Evolutionary conservation across 2,113 vertebrate species (phyloP).

Genomic region (Phylloscopus trochilus): DNA sequence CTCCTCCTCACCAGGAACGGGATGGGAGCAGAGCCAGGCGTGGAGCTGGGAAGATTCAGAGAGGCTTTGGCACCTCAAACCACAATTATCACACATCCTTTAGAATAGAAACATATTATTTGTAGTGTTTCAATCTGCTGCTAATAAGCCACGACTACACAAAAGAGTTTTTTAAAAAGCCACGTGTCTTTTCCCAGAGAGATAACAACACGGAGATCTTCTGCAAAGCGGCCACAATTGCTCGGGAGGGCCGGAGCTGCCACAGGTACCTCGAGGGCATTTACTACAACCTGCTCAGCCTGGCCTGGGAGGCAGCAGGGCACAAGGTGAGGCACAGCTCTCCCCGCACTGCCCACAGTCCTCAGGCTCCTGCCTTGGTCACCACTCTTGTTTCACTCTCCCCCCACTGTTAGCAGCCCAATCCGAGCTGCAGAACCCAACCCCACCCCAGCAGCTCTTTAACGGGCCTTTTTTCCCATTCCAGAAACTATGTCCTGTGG

Average conservation of each 20-base stretch:
- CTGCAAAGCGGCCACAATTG: constrained; percentile 1
- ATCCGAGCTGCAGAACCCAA: not conserved
- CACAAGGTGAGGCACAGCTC: not conserved
- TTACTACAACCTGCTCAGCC: not conserved
- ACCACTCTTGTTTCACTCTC: not conserved
- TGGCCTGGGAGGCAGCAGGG: rapidly evolving
- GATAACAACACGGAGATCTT: not conserved
- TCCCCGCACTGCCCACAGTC: not conserved
- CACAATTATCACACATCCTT: no score
- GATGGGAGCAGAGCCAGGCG: not conserved
- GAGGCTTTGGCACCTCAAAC: not conserved
- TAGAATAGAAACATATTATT: not conserved
- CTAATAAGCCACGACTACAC: rapidly evolving
- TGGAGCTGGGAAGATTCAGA: not conserved
- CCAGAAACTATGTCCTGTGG: constrained; percentile 1
- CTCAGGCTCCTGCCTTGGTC: rapidly evolving
- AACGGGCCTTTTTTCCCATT: rapidly evolving
- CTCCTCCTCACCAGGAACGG: not conserved
- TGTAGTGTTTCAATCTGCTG: not conserved
- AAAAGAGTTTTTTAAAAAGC: not conserved
- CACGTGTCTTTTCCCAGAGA: not conserved
- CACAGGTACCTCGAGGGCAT: not conserved
- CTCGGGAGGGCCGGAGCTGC: not conserved
- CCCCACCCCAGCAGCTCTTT: not conserved
- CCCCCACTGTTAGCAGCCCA: rapidly evolving